phyloP scores from a whole-genome alignment of 2,888 invertebrate species.

The Eudasyphora cyanicolor region DNA sequence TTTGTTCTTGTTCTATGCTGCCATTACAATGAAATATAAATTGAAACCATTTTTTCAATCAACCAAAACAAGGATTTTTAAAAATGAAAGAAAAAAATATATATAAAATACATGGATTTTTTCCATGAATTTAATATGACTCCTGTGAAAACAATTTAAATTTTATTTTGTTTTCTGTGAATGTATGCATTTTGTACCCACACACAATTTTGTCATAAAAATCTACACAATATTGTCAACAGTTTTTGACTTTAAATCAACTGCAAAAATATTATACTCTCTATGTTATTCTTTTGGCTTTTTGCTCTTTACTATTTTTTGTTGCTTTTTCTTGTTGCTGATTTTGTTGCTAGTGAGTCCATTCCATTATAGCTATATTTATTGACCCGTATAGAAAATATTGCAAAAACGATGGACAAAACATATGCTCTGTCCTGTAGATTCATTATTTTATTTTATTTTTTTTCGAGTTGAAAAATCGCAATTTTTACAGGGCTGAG shows the following conservation, averaged over 20 bases:
- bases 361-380: conserved; percentile 12
- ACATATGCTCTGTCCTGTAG: conserved; percentile 8
- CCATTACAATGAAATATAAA: no score
- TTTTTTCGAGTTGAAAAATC: no score
- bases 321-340: no score
- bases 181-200: neutral
- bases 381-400: conserved; percentile 48
- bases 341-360: no score
- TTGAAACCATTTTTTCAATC: no score
- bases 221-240: conserved; percentile 11
- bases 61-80: no score
- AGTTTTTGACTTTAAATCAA: conserved; percentile 17
- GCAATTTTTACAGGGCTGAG: neutral
- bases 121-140: no score
- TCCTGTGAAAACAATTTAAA: no score
- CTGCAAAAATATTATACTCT: conserved; percentile 7
- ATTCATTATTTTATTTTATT: neutral
- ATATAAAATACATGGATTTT: no score
- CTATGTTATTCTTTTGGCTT: neutral
- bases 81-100: no score
- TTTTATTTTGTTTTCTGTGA: neutral
- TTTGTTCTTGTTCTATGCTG: no score
- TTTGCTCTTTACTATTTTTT: neutral
- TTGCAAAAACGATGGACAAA: neutral
- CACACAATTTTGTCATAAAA: neutral